Base-by-base conservation (phyloP, 2,113 vertebrate genomes). In the Carlito syrichta region DNA sequence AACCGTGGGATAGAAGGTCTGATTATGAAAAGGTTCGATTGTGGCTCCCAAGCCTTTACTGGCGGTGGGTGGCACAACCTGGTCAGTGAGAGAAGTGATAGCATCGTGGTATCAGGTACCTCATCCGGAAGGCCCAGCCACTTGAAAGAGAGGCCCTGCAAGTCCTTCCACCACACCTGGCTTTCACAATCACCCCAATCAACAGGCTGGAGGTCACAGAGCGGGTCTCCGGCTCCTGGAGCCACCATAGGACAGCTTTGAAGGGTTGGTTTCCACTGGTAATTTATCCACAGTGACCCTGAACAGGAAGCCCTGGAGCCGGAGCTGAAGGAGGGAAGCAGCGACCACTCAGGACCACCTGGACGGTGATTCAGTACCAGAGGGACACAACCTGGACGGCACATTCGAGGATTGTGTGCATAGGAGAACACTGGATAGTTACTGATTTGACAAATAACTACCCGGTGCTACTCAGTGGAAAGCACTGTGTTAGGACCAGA, bases 81-180 rank as follows among this genome's bases (percentile, higher is more conserved):
- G 0, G 0, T 0, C 0, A 25, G 50, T 0, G 27, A 85, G 32
- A 62, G 20, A 62, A 89, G 93, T 35, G 97, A 48, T 23, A 74
- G 85, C 8, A 93, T 87, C 83, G 43, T 4, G 88, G 96, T 45
- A 94, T 97, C 96, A 89, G 58, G 88, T 97, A 95, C 89, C 95
- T 98, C 97, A 62, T 89, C 97, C 0, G 32, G 96, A 90, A 94
- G 87, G 94, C 40, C 13, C 0, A 0, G 89, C 20, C 19, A 91
- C 96, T 95, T 98, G 95, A 98, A 98, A 99, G 97, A 68, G 87
- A 84, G 74, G 93, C 84, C 73, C n/a, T 60, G 27, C 58, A n/a
- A 45, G 74, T 85, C 96, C 85, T 84, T 43, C 96, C 0, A 76
- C 96, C 96, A 95, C 98, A 98, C 97, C 98, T 98, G 98, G 92